Conservation (phyloP, 64 coral and sea anemone species). For the Anthopleura sola region DNA sequence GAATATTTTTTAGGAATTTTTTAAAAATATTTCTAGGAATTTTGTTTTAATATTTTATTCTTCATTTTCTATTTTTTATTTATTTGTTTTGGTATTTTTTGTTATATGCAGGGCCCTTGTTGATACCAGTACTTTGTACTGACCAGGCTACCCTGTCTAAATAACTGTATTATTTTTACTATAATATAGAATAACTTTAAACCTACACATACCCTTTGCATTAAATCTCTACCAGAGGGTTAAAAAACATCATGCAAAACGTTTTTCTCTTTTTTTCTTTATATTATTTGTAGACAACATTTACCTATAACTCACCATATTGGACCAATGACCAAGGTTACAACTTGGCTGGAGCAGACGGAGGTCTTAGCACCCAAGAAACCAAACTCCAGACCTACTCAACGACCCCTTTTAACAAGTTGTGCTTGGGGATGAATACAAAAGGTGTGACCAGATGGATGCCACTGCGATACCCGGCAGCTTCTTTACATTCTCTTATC, state of each 20-base stretch:
- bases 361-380: background rate
- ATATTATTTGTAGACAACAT: background rate
- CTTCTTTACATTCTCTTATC: background rate
- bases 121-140: too few species aligned
- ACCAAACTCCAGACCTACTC: conserved; percentile 15
- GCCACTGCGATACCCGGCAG: background rate
- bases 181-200: too few species aligned
- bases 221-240: too few species aligned
- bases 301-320: background rate
- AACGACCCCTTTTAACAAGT: background rate
- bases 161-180: too few species aligned
- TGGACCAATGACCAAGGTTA: background rate
- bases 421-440: background rate
- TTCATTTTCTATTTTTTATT: too few species aligned
- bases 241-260: background rate
- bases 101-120: too few species aligned
- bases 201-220: too few species aligned
- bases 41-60: too few species aligned
- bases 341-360: background rate
- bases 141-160: too few species aligned
- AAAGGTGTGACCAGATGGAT: background rate
- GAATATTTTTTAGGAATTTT: too few species aligned
- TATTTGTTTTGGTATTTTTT: too few species aligned
- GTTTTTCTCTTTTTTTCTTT: background rate
- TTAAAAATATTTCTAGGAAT: too few species aligned